A percentile compares a stretch with the other conserved stretches of the same genome.
Conservation (phyloP, 1,140 invertebrate genomes). For the Drosophila subobscura region DNA sequence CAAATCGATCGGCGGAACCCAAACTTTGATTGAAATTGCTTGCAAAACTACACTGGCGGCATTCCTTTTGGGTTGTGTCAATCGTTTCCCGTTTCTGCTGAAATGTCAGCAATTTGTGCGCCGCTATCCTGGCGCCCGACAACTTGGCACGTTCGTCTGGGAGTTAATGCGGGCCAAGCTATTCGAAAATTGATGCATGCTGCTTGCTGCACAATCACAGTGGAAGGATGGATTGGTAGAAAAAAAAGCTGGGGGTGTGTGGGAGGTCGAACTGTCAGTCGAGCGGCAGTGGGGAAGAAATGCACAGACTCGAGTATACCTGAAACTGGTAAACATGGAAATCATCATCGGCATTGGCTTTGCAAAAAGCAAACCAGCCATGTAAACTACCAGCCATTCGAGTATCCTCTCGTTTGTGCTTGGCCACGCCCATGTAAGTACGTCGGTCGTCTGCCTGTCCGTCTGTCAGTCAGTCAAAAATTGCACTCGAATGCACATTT, state of each 20-base stretch:
- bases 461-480: conserved; percentile 65
- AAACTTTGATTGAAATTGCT: neutral
- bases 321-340: conserved; percentile 46
- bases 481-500: conserved; percentile 71
- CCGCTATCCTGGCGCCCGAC: conserved; percentile 23
- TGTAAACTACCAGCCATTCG: conserved; percentile 12
- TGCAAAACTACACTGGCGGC: conserved; percentile 4
- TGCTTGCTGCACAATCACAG: conserved; percentile 45
- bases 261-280: conserved; percentile 10
- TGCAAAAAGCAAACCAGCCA: conserved; percentile 34
- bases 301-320: conserved; percentile 13
- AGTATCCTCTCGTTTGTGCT: neutral
- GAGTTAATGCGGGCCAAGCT: conserved; percentile 50
- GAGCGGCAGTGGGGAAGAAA: neutral
- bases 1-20: too few relatives aligned
- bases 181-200: conserved; percentile 53
- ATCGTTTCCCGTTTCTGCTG: conserved; percentile 22
- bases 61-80: conserved; percentile 30
- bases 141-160: conserved; percentile 31
- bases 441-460: conserved; percentile 11
- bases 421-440: conserved; percentile 19
- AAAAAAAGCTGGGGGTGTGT: neutral
- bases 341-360: conserved; percentile 32
- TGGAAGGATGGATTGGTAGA: conserved; percentile 25
- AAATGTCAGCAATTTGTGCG: conserved; percentile 65